Evolutionary conservation across 1,140 invertebrate genomes (phyloP).

Genomic region (Bilobella aurantiaca): DNA sequence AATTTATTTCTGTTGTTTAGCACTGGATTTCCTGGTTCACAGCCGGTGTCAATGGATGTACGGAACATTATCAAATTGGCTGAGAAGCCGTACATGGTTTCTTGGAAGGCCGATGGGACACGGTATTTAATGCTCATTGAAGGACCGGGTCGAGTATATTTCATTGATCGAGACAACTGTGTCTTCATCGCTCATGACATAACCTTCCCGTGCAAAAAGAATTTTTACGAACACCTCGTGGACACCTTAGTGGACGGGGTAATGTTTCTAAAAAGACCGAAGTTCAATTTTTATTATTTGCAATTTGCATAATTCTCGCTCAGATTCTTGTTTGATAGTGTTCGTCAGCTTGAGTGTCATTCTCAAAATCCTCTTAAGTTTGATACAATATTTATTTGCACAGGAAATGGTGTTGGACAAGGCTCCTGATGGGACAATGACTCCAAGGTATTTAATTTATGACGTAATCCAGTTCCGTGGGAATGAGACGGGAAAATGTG

Average conservation of each 20-base stretch:
- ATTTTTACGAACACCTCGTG: conserved; percentile 56
- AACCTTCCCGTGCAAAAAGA: conserved; percentile 64
- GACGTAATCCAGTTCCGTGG: conserved; percentile 81
- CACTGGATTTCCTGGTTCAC: conserved; percentile 83
- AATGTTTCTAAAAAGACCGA: too few relatives aligned
- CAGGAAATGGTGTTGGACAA: conserved; percentile 92
- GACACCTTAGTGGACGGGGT: conserved; percentile 90
- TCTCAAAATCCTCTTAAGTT: background rate
- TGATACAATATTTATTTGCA: conserved; percentile 20
- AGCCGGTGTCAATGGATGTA: conserved; percentile 91
- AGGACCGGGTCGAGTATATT: conserved; percentile 71
- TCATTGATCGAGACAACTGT: conserved; percentile 89
- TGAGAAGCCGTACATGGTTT: conserved; percentile 81
- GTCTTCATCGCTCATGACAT: conserved; percentile 78
- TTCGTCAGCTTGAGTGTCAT: background rate
- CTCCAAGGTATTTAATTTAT: conserved; percentile 87
- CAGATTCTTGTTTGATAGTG: background rate
- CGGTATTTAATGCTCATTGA: conserved; percentile 96
- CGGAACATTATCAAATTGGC: conserved; percentile 67
- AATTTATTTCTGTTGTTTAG: conserved; percentile 39
- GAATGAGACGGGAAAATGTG: conserved; percentile 61
- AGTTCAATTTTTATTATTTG: too few relatives aligned
- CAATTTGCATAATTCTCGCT: background rate
- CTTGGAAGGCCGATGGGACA: conserved; percentile 98
- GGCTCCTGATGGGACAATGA: conserved; percentile 55